phyloP scores from a whole-genome alignment of 2,113 vertebrate species.

The Aix galericulata region DNA sequence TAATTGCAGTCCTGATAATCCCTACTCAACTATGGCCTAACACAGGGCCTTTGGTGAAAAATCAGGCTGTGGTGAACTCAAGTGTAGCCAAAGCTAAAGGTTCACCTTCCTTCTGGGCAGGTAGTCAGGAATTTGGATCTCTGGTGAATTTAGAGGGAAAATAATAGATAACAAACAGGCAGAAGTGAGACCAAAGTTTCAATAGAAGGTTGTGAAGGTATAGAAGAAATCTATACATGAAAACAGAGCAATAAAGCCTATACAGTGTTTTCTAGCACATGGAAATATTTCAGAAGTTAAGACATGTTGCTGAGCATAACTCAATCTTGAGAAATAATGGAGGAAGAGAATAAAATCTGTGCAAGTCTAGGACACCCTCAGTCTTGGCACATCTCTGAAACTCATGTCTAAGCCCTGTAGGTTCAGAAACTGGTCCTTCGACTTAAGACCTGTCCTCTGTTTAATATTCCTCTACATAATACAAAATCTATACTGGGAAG shows the following conservation, averaged over 20 bases:
- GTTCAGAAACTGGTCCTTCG: neutral
- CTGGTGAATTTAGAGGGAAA: neutral
- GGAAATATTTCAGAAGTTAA: neutral
- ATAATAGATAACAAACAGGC: neutral
- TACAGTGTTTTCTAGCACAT: neutral
- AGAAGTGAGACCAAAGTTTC: neutral
- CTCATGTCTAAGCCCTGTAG: neutral
- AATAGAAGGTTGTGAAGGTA: neutral
- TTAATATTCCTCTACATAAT: neutral
- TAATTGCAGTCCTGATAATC: neutral
- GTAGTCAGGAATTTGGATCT: neutral
- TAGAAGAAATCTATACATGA: neutral
- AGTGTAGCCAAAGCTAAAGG: neutral
- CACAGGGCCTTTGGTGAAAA: neutral
- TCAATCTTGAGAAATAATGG: neutral
- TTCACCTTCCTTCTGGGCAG: neutral
- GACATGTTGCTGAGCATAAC: neutral
- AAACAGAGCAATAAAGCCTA: neutral
- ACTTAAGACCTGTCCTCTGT: neutral
- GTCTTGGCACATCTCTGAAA: neutral
- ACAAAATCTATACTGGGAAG: neutral
- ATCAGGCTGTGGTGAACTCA: neutral
- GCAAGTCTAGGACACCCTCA: neutral
- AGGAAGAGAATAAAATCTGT: neutral
- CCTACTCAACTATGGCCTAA: neutral